Conservation (phyloP, 2,888 invertebrate species). For the Noctuana brunneofusca region DNA sequence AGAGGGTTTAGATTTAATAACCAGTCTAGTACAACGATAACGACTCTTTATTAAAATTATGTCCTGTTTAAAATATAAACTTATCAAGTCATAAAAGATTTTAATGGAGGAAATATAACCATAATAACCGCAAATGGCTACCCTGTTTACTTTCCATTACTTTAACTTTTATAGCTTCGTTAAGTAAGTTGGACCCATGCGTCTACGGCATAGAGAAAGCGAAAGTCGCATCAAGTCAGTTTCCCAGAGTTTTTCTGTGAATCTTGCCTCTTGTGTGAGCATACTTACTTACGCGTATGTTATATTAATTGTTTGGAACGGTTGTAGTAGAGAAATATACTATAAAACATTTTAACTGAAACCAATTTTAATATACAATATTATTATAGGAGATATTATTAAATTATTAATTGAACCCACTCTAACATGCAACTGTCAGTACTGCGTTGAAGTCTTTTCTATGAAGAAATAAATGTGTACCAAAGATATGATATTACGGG, state of each 20-base stretch:
- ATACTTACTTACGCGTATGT: neutral
- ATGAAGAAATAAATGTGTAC: neutral
- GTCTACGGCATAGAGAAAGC: conserved; percentile 12
- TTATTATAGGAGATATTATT: too few relatives aligned
- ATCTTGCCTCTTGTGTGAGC: neutral
- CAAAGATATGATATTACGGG: neutral
- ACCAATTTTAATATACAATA: too few relatives aligned
- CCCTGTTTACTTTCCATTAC: neutral
- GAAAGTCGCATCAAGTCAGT: conserved; percentile 15
- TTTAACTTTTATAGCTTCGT: neutral
- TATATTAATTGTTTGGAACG: neutral
- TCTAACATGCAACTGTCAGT: neutral
- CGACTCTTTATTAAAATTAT: too few relatives aligned
- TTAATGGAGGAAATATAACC: too few relatives aligned
- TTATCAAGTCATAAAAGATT: too few relatives aligned
- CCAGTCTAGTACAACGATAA: too few relatives aligned
- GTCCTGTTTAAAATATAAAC: too few relatives aligned
- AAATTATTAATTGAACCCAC: too few relatives aligned
- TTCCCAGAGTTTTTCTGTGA: conserved; percentile 26
- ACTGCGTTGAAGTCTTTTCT: conserved; percentile 12
- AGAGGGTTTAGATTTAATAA: too few relatives aligned
- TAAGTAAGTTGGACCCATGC: neutral
- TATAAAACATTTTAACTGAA: neutral
- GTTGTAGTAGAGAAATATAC: neutral
- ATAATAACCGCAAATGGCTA: too few relatives aligned